phyloP scores from a whole-genome alignment of 2,797 vertebrate species.

The Rhynchotus rufescens region DNA sequence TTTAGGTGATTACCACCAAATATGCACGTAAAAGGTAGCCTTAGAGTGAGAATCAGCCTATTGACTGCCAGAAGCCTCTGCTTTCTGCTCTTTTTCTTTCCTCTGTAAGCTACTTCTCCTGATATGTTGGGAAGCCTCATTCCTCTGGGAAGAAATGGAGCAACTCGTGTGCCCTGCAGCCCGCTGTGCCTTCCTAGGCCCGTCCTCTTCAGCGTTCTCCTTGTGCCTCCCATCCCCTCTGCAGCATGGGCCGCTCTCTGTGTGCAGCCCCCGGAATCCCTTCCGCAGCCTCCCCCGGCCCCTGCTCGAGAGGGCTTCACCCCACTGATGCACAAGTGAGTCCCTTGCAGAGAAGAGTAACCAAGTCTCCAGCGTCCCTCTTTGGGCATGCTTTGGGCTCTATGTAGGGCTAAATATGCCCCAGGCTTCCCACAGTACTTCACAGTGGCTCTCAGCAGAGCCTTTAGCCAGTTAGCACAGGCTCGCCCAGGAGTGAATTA shows the following conservation, averaged over 20 bases:
- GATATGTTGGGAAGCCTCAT: constrained; percentile 35
- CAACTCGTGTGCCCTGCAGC: not conserved
- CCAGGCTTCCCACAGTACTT: not conserved
- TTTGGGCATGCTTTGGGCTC: not conserved
- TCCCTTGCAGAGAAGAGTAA: not conserved
- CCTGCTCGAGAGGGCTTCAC: not conserved
- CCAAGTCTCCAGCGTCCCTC: not conserved
- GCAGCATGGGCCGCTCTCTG: not conserved
- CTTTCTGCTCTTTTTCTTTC: not conserved
- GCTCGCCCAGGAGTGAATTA: not conserved
- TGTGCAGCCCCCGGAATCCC: not conserved
- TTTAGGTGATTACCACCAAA: constrained; percentile 58
- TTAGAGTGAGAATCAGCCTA: constrained; percentile 37
- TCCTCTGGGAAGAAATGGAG: constrained; percentile 12
- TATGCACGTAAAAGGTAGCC: constrained; percentile 37
- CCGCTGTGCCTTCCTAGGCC: not conserved
- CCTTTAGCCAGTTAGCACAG: not conserved
- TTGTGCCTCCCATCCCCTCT: not conserved
- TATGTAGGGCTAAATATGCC: not conserved
- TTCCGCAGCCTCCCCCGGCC: not conserved
- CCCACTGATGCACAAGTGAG: not conserved
- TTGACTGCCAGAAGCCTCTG: constrained; percentile 17
- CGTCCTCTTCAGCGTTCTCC: not conserved
- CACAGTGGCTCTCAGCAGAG: not conserved
- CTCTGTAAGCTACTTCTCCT: not conserved